Evolutionary conservation across 2,888 invertebrate genomes (phyloP).

Genomic region (Eumacrocentrus americanus): DNA sequence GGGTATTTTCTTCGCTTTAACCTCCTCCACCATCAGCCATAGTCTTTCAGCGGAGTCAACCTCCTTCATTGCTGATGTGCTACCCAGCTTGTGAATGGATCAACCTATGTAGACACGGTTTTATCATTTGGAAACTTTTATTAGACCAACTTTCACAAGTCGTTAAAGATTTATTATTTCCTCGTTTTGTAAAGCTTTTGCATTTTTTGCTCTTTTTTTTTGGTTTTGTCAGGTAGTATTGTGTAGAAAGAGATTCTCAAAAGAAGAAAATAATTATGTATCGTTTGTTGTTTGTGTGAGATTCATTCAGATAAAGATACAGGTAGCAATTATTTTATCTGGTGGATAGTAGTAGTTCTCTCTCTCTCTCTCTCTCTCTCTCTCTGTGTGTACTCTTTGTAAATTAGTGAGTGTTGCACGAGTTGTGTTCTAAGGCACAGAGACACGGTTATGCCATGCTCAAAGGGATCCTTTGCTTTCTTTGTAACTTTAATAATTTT

Average conservation of each 20-base stretch:
- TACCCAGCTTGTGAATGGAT: too few relatives aligned
- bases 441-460: not conserved
- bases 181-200: too few relatives aligned
- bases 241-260: too few relatives aligned
- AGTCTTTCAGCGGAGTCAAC: not conserved
- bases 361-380: not conserved
- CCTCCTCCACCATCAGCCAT: not conserved
- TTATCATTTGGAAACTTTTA: too few relatives aligned
- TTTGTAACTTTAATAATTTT: not conserved
- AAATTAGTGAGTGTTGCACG: not conserved
- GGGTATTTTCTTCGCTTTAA: not conserved
- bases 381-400: slow-evolving; percentile 5
- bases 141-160: too few relatives aligned
- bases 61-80: too few relatives aligned
- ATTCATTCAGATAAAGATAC: not conserved
- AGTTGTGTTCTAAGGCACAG: not conserved
- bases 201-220: too few relatives aligned
- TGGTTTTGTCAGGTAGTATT: too few relatives aligned
- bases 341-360: not conserved
- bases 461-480: slow-evolving; percentile 2
- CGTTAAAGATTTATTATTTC: too few relatives aligned
- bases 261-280: too few relatives aligned
- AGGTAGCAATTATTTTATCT: not conserved
- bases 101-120: too few relatives aligned
- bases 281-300: too few relatives aligned